Evolutionary conservation across 2,113 vertebrate genomes (phyloP), one percentile per base, ranked within the genome.

Genomic region (Calidris pugnax): DNA sequence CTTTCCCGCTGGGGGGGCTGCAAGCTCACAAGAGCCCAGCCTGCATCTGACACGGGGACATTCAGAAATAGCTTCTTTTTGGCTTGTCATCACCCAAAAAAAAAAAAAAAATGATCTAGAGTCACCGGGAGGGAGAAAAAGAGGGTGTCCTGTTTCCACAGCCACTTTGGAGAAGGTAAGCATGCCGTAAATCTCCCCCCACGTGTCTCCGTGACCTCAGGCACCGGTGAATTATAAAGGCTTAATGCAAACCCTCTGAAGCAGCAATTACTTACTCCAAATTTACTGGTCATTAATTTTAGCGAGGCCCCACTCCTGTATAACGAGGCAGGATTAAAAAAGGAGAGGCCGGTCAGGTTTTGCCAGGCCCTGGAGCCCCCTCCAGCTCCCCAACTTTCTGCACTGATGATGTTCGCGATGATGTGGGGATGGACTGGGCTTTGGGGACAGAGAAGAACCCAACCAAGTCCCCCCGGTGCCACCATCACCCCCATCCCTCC

Each of bases 231-330:
- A 85, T 96, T 94, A 92, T 72, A 91, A 78, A 90, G 77, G 66
- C 79, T 95, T 84, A 95, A 92, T 92, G 77, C 50, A 84, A 67
- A 83, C 35, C 23, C 32, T 73, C 69, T 69, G 45, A 95, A 95
- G 66, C 48, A 78, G 77, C 87, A 37, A 57, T 79, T 88, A 85
- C 76, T 96, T 88, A 81, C 41, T 87, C 77, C 78, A 85, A 92
- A 96, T 95, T 77, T 94, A 92, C 63, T 85, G 66, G 56, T 45
- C 71, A 89, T 97, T 96, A 87, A 93, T 89, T 95, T 90, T 62
- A 82, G 73, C 0, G 0, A 84, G 43, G 56, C 27, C 55, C 5
- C 16, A 28, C 37, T 69, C 81, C 79, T 50, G 48, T 14, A 37
- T 41, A 90, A 90, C 0, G 1, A 88, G 60, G 48, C 10, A 63